phyloP scores from a whole-genome alignment of 2,797 vertebrate genomes.

The Rhinogobio ventralis region DNA sequence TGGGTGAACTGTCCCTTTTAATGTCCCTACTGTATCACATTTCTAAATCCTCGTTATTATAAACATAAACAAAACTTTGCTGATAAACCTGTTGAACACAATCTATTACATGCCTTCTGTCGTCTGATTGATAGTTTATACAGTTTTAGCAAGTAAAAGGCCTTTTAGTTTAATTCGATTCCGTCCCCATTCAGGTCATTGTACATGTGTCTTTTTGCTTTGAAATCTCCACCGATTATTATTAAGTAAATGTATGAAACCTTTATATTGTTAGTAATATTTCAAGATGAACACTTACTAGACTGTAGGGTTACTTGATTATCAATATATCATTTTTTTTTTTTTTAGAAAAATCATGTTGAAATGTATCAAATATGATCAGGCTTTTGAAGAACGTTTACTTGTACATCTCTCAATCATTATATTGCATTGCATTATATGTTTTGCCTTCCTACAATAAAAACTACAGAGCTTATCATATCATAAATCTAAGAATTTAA shows the following conservation, averaged over 20 bases:
- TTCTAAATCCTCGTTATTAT: background rate
- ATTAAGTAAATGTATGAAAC: background rate
- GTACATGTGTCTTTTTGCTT: background rate
- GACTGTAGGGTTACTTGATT: background rate
- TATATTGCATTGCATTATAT: background rate
- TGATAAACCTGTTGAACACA: background rate
- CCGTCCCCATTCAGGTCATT: background rate
- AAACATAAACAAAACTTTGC: background rate
- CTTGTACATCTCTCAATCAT: background rate
- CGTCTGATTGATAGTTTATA: background rate
- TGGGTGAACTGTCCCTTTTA: background rate
- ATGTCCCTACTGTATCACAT: background rate
- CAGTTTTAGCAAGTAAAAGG: background rate
- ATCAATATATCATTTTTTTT: background rate
- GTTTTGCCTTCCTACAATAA: background rate
- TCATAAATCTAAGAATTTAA: background rate
- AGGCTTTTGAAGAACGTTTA: background rate
- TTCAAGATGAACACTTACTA: background rate
- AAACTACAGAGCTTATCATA: conserved; percentile 1
- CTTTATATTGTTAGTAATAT: background rate
- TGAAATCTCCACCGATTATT: background rate
- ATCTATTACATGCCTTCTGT: background rate
- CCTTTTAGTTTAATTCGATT: background rate
- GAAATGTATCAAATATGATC: background rate
- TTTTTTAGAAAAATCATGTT: background rate